Conservation (phyloP, 1,140 invertebrate species). For the Propsilocerus akamusi region DNA sequence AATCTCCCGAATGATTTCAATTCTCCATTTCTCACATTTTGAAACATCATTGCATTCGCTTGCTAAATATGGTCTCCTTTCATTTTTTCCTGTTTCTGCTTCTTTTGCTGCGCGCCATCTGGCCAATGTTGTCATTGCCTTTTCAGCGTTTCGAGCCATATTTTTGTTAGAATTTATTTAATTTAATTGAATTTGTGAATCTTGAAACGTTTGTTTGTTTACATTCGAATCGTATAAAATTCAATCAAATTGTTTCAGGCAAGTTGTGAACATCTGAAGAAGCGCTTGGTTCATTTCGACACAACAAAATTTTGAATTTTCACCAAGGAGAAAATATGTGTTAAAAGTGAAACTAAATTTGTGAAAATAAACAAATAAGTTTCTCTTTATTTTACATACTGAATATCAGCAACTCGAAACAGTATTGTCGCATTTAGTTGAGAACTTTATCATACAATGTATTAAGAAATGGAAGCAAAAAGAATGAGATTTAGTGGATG, state of each 20-base stretch:
- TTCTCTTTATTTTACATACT: not conserved
- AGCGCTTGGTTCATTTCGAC: too few species aligned
- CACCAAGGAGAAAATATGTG: too few species aligned
- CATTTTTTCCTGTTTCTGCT: conserved; percentile 61
- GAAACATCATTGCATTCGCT: conserved; percentile 80
- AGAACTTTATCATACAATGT: not conserved
- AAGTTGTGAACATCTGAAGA: not conserved
- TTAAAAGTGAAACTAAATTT: too few species aligned
- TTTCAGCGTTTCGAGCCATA: conserved; percentile 61
- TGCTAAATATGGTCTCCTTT: conserved; percentile 78
- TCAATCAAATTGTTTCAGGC: not conserved
- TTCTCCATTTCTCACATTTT: conserved; percentile 86
- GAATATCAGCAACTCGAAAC: not conserved
- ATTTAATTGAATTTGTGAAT: conserved; percentile 16
- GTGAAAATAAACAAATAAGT: not conserved
- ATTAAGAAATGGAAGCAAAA: not conserved
- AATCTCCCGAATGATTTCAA: conserved; percentile 92
- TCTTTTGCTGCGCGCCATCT: conserved; percentile 88
- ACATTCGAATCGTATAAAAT: not conserved
- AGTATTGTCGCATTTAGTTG: not conserved
- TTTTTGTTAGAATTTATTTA: not conserved
- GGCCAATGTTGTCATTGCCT: conserved; percentile 84
- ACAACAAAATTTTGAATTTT: too few species aligned
- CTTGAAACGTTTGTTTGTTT: not conserved
- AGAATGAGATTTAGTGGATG: not conserved